Evolutionary conservation across 2,888 invertebrate species (phyloP), one percentile per base, ranked within the genome.

Genomic region (Chalcis sispes): DNA sequence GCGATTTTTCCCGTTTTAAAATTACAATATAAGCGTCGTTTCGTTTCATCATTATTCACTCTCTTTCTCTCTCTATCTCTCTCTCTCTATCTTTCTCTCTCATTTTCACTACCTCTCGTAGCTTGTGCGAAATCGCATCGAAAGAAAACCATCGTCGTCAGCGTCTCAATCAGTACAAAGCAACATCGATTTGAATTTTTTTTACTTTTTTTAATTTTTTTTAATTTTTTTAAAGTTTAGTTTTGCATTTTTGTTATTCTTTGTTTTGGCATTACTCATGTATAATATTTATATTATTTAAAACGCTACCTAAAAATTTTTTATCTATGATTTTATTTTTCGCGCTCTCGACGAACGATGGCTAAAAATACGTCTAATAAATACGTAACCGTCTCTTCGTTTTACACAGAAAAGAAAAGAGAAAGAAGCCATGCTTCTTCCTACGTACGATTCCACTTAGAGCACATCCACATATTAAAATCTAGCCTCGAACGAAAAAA

Each of bases 361-460:
- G 70, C 64, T 59, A 70, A 64, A 69, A 64, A 80, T 82, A 82
- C 77, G 80, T 79, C 32, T 81, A 85, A 87, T 86, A 86, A 85
- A 87, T 87, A 85, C 85, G 83, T 82, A 82, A 81, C 82, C 81
- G 78, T 81, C 82, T 86, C 84, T 7, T 75, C 23, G 48, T 20
- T 61, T 58, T 25, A 59, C 54, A 61, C 46, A 15, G 32, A 64
- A 20, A 61, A 54, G 52, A 40, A 71, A 50, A n/a, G 42, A 52
- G 10, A 52, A 65, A 54, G 18, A 52, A 25, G 25, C 18, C 36
- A 46, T 23, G 3, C 27, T 59, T 52, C 42, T 58, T 59, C 23
- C 29, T 64, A n/a, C 2, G 20, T n/a, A 32, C 8, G 48, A 74
- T 56, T 61, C 42, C 58, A 29, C 27, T 50, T 66, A 65, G 59